These are phyloP conservation scores for Micropterix aruncella DNA, from an alignment of 2,888 invertebrate genomes.

Conservation along the genomic window DNA sequence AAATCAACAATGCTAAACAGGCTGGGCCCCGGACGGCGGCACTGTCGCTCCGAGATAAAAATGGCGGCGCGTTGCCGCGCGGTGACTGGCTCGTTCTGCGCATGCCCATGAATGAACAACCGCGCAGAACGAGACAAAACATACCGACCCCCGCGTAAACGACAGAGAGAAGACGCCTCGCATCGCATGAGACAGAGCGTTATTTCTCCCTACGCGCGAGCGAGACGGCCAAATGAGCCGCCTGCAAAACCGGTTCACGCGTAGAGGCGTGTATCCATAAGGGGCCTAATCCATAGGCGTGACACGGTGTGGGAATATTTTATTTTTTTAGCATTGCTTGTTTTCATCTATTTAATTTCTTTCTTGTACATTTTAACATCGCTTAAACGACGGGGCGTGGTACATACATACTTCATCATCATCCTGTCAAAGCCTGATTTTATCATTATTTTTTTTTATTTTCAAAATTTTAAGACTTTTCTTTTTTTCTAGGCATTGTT, in stretches of 20 bases:
- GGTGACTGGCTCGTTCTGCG: conserved; percentile 23
- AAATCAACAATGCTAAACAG: conserved; percentile 19
- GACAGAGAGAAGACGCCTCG: conserved; percentile 24
- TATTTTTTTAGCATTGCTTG: background rate
- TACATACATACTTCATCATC: too few relatives aligned
- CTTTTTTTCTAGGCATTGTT: background rate
- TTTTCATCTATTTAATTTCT: background rate
- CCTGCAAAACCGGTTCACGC: background rate
- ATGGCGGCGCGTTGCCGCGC: conserved; percentile 30
- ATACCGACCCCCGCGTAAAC: conserved; percentile 31
- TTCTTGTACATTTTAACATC: too few relatives aligned
- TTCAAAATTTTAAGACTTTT: background rate
- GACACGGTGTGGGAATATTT: background rate
- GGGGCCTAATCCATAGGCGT: background rate
- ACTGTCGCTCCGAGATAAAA: conserved; percentile 26
- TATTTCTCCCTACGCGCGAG: too few relatives aligned
- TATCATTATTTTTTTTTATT: background rate
- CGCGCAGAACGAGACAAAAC: conserved; percentile 33
- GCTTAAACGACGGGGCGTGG: too few relatives aligned
- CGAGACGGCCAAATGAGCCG: background rate
- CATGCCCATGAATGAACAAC: conserved; percentile 26
- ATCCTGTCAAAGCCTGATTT: too few relatives aligned
- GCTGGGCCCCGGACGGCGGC: conserved; percentile 27
- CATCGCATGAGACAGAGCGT: background rate
- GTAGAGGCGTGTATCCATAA: background rate